Conservation (phyloP, 2,888 invertebrate species). For the Gonocerus acuteangulatus region DNA sequence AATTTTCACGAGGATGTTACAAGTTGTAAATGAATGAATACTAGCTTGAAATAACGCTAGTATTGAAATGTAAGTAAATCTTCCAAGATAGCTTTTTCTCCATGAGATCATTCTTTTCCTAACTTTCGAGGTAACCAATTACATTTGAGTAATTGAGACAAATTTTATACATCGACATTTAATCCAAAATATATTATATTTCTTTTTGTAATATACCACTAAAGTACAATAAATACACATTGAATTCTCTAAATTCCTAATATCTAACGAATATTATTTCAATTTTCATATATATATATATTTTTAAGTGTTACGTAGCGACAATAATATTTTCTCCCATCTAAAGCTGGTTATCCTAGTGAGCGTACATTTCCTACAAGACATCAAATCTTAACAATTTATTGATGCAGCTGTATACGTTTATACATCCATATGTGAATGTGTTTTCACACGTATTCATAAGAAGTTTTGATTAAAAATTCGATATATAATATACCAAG, state of each 20-base stretch:
- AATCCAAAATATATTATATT: constrained; percentile 20
- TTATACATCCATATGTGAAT: neutral
- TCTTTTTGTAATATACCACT: neutral
- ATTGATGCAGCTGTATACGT: constrained; percentile 4
- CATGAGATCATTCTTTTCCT: too few relatives aligned
- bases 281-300: neutral
- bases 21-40: too few relatives aligned
- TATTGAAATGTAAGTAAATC: too few relatives aligned
- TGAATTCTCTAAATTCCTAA: constrained; percentile 12
- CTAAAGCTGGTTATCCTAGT: constrained; percentile 14
- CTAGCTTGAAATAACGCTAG: too few relatives aligned
- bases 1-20: too few relatives aligned
- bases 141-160: too few relatives aligned
- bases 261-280: constrained; percentile 6
- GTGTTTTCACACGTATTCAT: constrained; percentile 2
- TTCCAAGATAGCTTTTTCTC: too few relatives aligned
- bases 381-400: constrained; percentile 17
- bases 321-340: constrained; percentile 1
- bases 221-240: constrained; percentile 18
- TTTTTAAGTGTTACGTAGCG: neutral
- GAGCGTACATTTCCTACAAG: constrained; percentile 20
- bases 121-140: too few relatives aligned
- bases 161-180: constrained; percentile 1
- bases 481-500: neutral
- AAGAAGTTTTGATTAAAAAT: neutral